phyloP scores from a whole-genome alignment of 2,797 vertebrate species.

The Ctenochaetus hawaiiensis region DNA sequence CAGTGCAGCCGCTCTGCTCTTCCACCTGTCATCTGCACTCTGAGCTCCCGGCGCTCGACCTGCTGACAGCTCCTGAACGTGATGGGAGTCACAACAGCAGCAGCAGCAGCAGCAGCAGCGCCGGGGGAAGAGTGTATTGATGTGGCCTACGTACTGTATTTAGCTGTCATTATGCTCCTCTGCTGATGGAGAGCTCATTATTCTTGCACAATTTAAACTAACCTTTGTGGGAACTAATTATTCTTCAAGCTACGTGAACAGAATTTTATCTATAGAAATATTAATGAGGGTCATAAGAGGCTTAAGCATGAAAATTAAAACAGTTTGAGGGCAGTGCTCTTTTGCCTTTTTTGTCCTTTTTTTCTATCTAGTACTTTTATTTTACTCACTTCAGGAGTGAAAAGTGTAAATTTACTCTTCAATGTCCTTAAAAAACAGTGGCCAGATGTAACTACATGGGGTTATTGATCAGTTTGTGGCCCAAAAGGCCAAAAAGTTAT shows the following conservation, averaged over 20 bases:
- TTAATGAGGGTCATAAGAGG: constrained; percentile 9
- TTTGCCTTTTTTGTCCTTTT: neutral
- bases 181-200: constrained; percentile 44
- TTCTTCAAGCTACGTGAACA: constrained; percentile 3
- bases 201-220: constrained; percentile 33
- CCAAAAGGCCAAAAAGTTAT: too few relatives aligned
- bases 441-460: too few relatives aligned
- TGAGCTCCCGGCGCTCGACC: constrained; percentile 55
- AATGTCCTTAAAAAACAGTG: too few relatives aligned
- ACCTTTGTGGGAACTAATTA: constrained; percentile 26
- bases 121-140: constrained; percentile 32
- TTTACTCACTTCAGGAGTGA: neutral
- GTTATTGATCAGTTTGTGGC: too few relatives aligned
- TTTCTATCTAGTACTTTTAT: neutral
- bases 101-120: neutral
- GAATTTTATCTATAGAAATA: constrained; percentile 8
- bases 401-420: too few relatives aligned
- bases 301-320: too few relatives aligned
- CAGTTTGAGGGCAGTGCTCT: too few relatives aligned
- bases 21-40: constrained; percentile 84
- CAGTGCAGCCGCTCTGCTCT: constrained; percentile 72
- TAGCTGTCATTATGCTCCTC: constrained; percentile 24
- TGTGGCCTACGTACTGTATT: constrained; percentile 29
- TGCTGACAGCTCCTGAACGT: constrained; percentile 75
- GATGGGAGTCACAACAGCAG: constrained; percentile 68